Conservation (phyloP, 2,888 invertebrate genomes). For the Himalopsyche tibetana region DNA sequence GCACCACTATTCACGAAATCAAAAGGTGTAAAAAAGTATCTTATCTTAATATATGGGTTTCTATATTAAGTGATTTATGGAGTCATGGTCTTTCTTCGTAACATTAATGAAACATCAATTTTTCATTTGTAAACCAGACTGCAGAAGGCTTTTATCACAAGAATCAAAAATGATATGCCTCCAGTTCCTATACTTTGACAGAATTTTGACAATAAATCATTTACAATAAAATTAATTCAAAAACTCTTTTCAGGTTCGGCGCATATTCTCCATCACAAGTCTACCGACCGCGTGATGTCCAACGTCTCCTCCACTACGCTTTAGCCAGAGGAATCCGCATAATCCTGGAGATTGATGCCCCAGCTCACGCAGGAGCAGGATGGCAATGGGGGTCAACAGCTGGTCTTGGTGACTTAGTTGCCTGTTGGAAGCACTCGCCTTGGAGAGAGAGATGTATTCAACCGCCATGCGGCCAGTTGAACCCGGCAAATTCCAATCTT, state of each 20-base stretch:
- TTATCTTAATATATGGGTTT: too few relatives aligned
- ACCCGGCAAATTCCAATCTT: constrained; percentile 84
- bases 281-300: constrained; percentile 82
- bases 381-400: constrained; percentile 87
- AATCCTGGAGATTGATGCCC: constrained; percentile 92
- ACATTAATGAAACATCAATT: too few relatives aligned
- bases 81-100: too few relatives aligned
- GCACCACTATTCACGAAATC: too few relatives aligned
- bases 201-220: neutral
- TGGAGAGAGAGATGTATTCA: constrained; percentile 87
- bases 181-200: neutral
- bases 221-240: neutral
- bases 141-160: too few relatives aligned
- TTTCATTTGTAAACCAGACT: too few relatives aligned
- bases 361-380: constrained; percentile 90
- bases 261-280: constrained; percentile 83
- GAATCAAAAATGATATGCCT: neutral
- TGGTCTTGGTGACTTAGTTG: constrained; percentile 80
- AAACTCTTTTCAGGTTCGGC: constrained; percentile 78
- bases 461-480: constrained; percentile 91
- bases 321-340: constrained; percentile 88
- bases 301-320: constrained; percentile 85
- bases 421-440: constrained; percentile 81
- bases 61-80: too few relatives aligned
- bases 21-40: too few relatives aligned